Evolutionary conservation across 1,140 invertebrate species (phyloP), one percentile per base, ranked within the genome.

Genomic region (Drosophila grimshawi): DNA sequence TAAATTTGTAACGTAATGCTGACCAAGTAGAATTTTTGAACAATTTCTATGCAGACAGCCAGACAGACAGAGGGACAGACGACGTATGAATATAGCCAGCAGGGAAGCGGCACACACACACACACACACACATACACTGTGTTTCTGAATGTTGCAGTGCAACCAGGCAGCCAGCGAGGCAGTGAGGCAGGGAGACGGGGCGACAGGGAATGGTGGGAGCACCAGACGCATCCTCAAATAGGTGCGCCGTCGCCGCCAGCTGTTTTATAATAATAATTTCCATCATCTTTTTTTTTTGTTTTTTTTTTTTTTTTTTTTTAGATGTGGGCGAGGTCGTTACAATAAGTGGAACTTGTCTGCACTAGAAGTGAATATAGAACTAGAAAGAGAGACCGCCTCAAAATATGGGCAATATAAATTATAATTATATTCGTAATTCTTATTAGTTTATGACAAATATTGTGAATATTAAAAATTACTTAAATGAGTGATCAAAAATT

Each of bases 1-100:
- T 89, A 89, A 89, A 89, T 89, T 89, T 89, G 85, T 85, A 89
- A 52, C 57, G 85, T 89, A 89, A 89, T 89, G 85, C 85, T 89
- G 85, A 89, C 85, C 85, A 89, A 53, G 85, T 89, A 89, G 85
- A 89, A 89, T 89, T 88, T 59, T 69, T 41, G n/a, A 86, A 88
- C 82, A 81, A 78, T 86, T 86, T 86, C 82, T 74, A 74, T 69
- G 81, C 64, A 78, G 61, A 11, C 64, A 63, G 57, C 56, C 45
- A 43, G 66, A 69, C 77, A 11, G 60, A 52, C 46, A 10, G 46
- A 53, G 39, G 19, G 30, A 32, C 19, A 46, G 46, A 19, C 19
- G 19, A 19, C 19, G 37, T 39, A 39, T 39, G 37, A 8, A 39
- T 39, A 57, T 35, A 33, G 41, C 53, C 77, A 78, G 70, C 78